Conservation (phyloP, 2,888 invertebrate species). For the Eurois occulta region DNA sequence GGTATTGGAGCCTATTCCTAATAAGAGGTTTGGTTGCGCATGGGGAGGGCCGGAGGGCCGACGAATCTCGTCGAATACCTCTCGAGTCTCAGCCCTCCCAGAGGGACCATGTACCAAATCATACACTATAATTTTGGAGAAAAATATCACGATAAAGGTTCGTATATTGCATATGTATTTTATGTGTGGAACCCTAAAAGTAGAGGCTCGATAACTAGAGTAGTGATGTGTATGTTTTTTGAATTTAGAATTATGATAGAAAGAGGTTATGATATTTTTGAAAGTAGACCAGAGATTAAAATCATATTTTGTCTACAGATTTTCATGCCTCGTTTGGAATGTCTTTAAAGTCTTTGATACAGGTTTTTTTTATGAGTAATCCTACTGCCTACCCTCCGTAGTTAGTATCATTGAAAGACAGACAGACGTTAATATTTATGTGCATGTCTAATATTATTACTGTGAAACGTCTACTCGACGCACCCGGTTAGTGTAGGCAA, state of each 20-base stretch:
- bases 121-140: conserved; percentile 65
- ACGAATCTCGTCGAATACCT: conserved; percentile 72
- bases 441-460: conserved; percentile 79
- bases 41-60: conserved; percentile 69
- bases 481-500: conserved; percentile 13
- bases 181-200: conserved; percentile 53
- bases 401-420: conserved; percentile 24
- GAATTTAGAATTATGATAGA: conserved; percentile 35
- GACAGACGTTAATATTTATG: conserved; percentile 76
- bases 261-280: not conserved
- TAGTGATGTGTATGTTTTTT: conserved; percentile 44
- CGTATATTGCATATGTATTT: conserved; percentile 52
- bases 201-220: conserved; percentile 31
- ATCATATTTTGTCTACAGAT: not conserved
- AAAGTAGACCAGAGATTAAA: not conserved
- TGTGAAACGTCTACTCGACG: conserved; percentile 12
- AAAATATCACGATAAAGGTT: conserved; percentile 60
- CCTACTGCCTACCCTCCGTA: not conserved
- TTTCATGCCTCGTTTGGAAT: not conserved
- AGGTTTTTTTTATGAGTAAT: not conserved
- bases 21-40: conserved; percentile 69
- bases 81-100: conserved; percentile 64
- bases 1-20: conserved; percentile 73
- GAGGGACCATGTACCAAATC: conserved; percentile 65
- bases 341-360: not conserved